A percentile compares a stretch with the other conserved stretches of the same genome.
These are phyloP conservation scores for Erynnis tages DNA, from an alignment of 2,888 invertebrate species.

Conservation along the genomic window DNA sequence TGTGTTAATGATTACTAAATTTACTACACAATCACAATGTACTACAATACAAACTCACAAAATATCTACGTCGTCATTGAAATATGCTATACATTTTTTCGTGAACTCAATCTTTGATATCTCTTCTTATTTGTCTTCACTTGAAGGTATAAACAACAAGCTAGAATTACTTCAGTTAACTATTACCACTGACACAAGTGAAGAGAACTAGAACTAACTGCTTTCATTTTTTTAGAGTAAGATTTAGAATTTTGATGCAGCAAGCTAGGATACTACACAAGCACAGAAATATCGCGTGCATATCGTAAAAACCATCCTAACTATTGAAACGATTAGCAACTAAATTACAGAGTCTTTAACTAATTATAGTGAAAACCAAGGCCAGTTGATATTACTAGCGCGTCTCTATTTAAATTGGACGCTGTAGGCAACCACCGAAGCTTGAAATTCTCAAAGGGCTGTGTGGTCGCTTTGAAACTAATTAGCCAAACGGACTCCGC, in stretches of 20 bases:
- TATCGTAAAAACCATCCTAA: constrained; percentile 16
- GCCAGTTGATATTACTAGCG: constrained; percentile 60
- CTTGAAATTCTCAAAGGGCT: constrained; percentile 75
- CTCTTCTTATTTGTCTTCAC: not conserved
- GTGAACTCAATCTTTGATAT: not conserved
- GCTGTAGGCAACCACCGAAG: constrained; percentile 65
- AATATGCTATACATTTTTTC: not conserved
- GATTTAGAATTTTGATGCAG: constrained; percentile 72
- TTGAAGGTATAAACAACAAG: not conserved
- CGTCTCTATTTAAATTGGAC: constrained; percentile 68
- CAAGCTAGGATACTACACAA: constrained; percentile 79
- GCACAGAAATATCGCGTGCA: constrained; percentile 62
- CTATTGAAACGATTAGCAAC: constrained; percentile 55
- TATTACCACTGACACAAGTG: not conserved
- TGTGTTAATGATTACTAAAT: constrained; percentile 2
- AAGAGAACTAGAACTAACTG: constrained; percentile 22
- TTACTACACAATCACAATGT: constrained; percentile 10
- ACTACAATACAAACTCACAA: constrained; percentile 10
- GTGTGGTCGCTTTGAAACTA: constrained; percentile 77
- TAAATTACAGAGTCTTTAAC: constrained; percentile 60
- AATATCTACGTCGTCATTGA: constrained; percentile 4
- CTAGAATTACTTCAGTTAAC: not conserved
- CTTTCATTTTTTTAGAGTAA: constrained; percentile 30
- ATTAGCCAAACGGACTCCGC: constrained; percentile 69
- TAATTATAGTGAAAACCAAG: constrained; percentile 60